These are phyloP conservation scores for Oscheius sp. DNA, from an alignment of 1,140 invertebrate genomes.

Conservation along the genomic window DNA sequence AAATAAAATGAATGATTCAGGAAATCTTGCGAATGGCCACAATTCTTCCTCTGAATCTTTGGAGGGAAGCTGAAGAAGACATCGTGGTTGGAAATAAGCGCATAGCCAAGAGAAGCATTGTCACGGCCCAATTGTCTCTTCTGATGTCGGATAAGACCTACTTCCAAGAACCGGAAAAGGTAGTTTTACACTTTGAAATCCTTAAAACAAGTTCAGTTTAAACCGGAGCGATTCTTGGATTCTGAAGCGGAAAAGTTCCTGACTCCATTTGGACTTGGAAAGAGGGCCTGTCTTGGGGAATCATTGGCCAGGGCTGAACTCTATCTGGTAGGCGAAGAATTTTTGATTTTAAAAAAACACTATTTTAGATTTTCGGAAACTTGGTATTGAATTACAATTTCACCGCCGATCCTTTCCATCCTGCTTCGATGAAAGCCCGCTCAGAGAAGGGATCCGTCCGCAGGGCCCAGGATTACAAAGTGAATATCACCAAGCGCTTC, in stretches of 20 bases:
- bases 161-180: slow-evolving; percentile 20
- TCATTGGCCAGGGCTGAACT: too few relatives aligned
- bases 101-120: neutral
- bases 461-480: neutral
- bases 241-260: too few relatives aligned
- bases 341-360: neutral
- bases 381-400: slow-evolving; percentile 11
- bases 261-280: too few relatives aligned
- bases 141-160: neutral
- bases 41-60: slow-evolving; percentile 13
- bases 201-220: too few relatives aligned
- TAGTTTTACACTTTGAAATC: too few relatives aligned
- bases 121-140: slow-evolving; percentile 12
- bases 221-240: too few relatives aligned
- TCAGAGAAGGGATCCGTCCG: neutral
- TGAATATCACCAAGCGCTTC: neutral
- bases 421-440: neutral
- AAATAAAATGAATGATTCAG: too few relatives aligned
- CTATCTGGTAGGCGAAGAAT: too few relatives aligned
- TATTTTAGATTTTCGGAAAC: slow-evolving; percentile 23
- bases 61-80: neutral
- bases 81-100: neutral
- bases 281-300: too few relatives aligned
- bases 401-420: neutral
- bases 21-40: slow-evolving; percentile 17